Percentiles rank a stretch among this genome's conserved stretches.
Evolutionary conservation across 2,797 vertebrate species (phyloP).

Genomic region (Myotis vivesi): DNA sequence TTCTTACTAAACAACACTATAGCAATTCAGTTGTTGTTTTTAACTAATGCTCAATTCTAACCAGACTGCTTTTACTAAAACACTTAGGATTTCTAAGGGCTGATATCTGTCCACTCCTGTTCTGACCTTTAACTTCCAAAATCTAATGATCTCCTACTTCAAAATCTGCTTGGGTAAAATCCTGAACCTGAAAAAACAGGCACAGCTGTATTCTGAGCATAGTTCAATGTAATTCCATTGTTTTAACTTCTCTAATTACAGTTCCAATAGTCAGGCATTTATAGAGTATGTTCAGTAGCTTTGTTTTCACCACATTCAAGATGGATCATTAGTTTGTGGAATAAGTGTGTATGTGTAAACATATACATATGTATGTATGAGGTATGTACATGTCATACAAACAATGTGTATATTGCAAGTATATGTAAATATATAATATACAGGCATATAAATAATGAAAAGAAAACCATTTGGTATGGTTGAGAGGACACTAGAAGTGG

Average conservation of each 20-base stretch:
- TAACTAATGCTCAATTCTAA: neutral
- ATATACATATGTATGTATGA: neutral
- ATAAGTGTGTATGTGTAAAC: neutral
- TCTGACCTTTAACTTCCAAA: conserved; percentile 44
- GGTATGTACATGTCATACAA: neutral
- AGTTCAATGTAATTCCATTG: neutral
- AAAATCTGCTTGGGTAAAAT: conserved; percentile 43
- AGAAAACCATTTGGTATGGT: neutral
- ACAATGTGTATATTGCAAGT: neutral
- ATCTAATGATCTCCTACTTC: conserved; percentile 29
- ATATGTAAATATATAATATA: neutral
- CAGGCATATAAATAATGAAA: neutral
- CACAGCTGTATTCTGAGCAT: neutral
- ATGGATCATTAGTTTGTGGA: neutral
- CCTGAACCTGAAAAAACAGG: neutral
- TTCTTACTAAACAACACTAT: neutral
- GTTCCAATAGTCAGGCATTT: neutral
- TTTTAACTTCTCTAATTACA: conserved; percentile 57
- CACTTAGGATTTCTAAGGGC: neutral
- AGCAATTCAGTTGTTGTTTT: neutral
- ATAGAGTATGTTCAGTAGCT: neutral
- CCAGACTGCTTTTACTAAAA: neutral
- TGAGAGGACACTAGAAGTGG: neutral
- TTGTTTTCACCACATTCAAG: neutral
- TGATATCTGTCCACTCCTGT: neutral